Base-by-base conservation (phyloP, 2,888 invertebrate species). In the Ophion costatus region DNA sequence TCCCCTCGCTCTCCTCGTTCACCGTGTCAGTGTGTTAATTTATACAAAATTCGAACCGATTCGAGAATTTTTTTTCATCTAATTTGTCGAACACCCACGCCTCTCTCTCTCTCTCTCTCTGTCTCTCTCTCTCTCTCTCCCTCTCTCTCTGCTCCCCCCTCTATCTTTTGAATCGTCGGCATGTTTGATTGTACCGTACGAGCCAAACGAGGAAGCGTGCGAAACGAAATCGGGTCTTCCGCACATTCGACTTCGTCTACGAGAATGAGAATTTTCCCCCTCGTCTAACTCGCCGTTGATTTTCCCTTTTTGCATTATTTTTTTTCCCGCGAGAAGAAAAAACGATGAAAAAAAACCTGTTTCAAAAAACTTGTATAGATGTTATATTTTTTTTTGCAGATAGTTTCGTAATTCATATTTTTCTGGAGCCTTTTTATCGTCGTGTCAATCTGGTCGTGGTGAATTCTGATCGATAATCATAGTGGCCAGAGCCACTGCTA, bases 1-100 rank as follows among this genome's bases (percentile, higher is more conserved):
- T 51, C 17, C 2, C 33, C n/a, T 33, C 9, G 57, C 29, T 20
- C 17, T 67, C 9, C 22, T 17, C 29, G n/a, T n/a, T 42, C 24
- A 56, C 11, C 59, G n/a, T 24, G 78, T 74, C 29, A 80, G 42
- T 76, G 64, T 61, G 71, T n/a, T 76, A 66, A 74, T 66, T 24
- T 33, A 70, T 69, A 59, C 56, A 74, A 63, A 75, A 67, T 66
- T 69, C 57, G 33, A 75, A 73, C 67, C 17, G 76, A 63, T 75
- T 74, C 45, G 45, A 45, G 45, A 45, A 10, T 11, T 51, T 51
- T 51, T 51, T 51, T 51, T 51, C 14, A 0, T 17, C 5, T 51
- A 51, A 51, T 51, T 51, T 14, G 3, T 51, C 51, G 1, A 14
- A 51, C 17, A 9, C 38, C 38, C 9, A 9, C 38, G 38, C 9